These are phyloP conservation scores for Mimumesa dahlbomi DNA, from an alignment of 2,888 invertebrate species.

Conservation along the genomic window DNA sequence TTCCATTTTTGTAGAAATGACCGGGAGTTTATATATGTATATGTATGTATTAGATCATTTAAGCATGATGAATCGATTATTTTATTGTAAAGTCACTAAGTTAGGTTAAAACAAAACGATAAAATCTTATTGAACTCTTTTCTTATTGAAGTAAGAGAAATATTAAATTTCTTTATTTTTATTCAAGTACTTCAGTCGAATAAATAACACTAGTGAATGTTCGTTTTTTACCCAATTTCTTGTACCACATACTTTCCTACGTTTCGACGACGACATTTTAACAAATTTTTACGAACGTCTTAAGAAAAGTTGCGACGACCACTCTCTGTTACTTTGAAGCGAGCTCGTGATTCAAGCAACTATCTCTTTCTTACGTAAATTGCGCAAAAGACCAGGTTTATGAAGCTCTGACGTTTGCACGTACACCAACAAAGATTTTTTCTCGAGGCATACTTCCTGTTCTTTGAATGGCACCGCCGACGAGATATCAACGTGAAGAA, in stretches of 20 bases:
- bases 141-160: background rate
- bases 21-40: constrained; percentile 15
- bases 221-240: no score
- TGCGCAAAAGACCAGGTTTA: background rate
- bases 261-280: background rate
- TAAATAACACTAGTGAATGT: no score
- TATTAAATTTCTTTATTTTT: background rate
- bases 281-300: background rate
- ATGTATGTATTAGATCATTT: background rate
- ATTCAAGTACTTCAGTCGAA: no score
- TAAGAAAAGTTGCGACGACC: background rate
- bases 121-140: background rate
- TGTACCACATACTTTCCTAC: background rate
- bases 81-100: no score
- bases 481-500: constrained; percentile 24
- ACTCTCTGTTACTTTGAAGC: background rate
- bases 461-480: constrained; percentile 12
- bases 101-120: no score
- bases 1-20: constrained; percentile 39
- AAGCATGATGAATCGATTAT: background rate
- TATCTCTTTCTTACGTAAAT: background rate
- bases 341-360: constrained; percentile 2
- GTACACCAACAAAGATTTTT: no score
- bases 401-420: background rate
- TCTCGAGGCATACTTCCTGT: background rate